Conservation (phyloP, 2,888 invertebrate species). For the Cerceris rybyensis region DNA sequence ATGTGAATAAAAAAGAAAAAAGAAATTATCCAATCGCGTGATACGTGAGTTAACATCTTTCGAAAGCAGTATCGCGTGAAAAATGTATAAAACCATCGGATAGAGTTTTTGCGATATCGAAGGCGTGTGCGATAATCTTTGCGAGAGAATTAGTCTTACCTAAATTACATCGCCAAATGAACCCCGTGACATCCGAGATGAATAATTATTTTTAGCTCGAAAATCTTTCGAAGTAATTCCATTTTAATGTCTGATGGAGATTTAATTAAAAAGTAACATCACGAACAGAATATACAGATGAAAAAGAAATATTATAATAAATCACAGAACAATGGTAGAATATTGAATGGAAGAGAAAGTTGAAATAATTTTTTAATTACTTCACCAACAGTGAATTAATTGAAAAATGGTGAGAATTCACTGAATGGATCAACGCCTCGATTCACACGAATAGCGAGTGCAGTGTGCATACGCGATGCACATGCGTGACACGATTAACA, state of each 20-base stretch:
- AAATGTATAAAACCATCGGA: not conserved
- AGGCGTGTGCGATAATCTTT: not conserved
- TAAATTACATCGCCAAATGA: not conserved
- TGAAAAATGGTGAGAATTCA: too few relatives aligned
- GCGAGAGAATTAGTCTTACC: not conserved
- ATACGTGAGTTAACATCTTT: conserved; percentile 2
- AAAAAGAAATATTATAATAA: too few relatives aligned
- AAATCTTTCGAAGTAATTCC: too few relatives aligned
- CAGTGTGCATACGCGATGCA: conserved; percentile 1
- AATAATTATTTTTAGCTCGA: too few relatives aligned
- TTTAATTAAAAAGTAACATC: too few relatives aligned
- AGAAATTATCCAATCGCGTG: conserved; percentile 4
- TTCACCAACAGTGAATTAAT: too few relatives aligned
- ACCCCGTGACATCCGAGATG: not conserved
- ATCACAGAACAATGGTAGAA: too few relatives aligned
- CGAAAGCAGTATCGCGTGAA: not conserved
- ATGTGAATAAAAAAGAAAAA: conserved; percentile 5
- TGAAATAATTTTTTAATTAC: too few relatives aligned
- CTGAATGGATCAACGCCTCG: not conserved
- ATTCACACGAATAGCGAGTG: not conserved
- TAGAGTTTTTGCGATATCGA: not conserved
- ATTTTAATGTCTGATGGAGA: too few relatives aligned
- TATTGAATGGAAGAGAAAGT: too few relatives aligned
- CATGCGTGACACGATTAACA: not conserved
- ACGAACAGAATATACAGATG: too few relatives aligned